These are phyloP conservation scores for Sminthurinus aureus DNA, from an alignment of 2,888 invertebrate species.

Conservation along the genomic window DNA sequence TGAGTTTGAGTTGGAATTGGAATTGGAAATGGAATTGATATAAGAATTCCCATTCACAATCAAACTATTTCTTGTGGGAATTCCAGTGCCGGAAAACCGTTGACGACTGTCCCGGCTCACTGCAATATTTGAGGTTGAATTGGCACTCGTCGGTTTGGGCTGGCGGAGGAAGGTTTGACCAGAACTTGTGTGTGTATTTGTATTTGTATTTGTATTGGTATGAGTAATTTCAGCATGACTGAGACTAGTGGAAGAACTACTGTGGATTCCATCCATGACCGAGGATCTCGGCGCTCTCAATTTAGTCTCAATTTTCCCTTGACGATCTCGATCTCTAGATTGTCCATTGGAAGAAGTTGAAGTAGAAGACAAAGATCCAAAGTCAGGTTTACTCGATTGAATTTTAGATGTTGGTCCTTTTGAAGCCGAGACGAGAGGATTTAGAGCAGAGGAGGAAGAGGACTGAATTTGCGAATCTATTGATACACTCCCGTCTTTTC, in stretches of 20 bases:
- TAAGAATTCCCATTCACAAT: slow-evolving; percentile 45
- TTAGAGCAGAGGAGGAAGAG: not conserved
- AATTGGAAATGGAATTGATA: slow-evolving; percentile 8
- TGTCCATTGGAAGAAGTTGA: slow-evolving; percentile 4
- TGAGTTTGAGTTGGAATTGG: no score
- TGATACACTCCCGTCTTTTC: slow-evolving; percentile 38
- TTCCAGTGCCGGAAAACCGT: slow-evolving; percentile 55
- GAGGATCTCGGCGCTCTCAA: slow-evolving; percentile 22
- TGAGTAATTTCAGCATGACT: not conserved
- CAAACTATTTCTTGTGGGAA: slow-evolving; percentile 57
- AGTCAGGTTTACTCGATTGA: slow-evolving; percentile 40
- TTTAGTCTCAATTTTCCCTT: slow-evolving; percentile 43
- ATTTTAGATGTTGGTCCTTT: slow-evolving; percentile 32
- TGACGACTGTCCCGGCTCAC: slow-evolving; percentile 48
- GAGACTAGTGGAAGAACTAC: slow-evolving; percentile 1
- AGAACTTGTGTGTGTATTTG: slow-evolving; percentile 12
- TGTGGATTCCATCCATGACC: slow-evolving; percentile 12
- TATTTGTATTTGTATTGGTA: not conserved
- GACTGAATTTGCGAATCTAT: not conserved
- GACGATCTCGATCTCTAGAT: slow-evolving; percentile 32
- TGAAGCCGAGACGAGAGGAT: not conserved
- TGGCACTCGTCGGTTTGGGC: slow-evolving; percentile 45
- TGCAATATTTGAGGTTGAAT: slow-evolving; percentile 12
- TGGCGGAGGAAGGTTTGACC: slow-evolving; percentile 52
- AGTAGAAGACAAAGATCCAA: not conserved